Conservation (phyloP, 1,140 invertebrate species). For the Whitmania pigra region DNA sequence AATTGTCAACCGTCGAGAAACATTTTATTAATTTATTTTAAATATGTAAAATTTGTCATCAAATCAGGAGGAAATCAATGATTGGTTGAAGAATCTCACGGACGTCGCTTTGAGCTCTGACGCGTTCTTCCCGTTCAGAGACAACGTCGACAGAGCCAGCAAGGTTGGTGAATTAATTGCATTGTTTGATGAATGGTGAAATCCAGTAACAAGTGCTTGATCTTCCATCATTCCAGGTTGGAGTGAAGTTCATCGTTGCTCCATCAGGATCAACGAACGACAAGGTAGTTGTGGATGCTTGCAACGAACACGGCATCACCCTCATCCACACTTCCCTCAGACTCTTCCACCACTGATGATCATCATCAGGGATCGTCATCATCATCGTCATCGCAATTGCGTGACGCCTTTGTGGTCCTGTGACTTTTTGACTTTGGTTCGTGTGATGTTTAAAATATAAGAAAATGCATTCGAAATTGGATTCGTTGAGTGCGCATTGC, state of each 20-base stretch:
- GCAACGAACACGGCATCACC: slow-evolving; percentile 76
- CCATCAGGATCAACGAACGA: slow-evolving; percentile 88
- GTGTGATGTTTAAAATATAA: background rate
- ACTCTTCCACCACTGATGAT: slow-evolving; percentile 77
- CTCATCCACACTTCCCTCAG: slow-evolving; percentile 79
- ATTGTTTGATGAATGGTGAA: too few relatives aligned
- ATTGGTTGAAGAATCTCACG: slow-evolving; percentile 66
- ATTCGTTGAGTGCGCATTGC: background rate
- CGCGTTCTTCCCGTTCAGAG: slow-evolving; percentile 95
- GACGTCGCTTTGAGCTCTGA: slow-evolving; percentile 89
- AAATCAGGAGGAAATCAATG: slow-evolving; percentile 51
- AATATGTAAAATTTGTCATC: too few relatives aligned
- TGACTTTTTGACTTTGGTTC: slow-evolving; percentile 11
- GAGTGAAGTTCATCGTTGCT: slow-evolving; percentile 80
- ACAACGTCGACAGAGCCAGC: slow-evolving; percentile 85
- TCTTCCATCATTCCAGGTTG: slow-evolving; percentile 64
- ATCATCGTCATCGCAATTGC: background rate
- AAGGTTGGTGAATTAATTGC: slow-evolving; percentile 51
- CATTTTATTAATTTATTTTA: too few relatives aligned
- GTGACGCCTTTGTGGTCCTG: background rate
- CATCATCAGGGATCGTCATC: background rate
- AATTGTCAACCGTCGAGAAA: too few relatives aligned
- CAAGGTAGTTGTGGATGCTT: slow-evolving; percentile 72
- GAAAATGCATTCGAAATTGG: background rate
- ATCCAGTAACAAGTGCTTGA: too few relatives aligned